phyloP scores from a whole-genome alignment of 92 coral and sea anemone genomes.

The Chrysogorgia sp. region DNA sequence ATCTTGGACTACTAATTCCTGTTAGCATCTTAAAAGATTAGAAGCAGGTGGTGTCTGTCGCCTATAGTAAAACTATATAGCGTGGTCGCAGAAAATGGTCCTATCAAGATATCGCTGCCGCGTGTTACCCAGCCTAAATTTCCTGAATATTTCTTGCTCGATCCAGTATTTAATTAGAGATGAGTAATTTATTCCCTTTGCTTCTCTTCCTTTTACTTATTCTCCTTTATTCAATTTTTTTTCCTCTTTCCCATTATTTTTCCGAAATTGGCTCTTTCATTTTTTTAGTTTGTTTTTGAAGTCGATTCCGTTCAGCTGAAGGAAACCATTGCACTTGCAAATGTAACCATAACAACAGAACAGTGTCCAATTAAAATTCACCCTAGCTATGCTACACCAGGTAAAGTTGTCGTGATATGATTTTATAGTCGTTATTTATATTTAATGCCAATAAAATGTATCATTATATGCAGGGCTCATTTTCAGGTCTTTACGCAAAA shows the following conservation, averaged over 20 bases:
- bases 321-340: conserved; percentile 9
- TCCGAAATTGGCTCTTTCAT: neutral
- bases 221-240: too few species aligned
- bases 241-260: neutral
- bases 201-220: too few species aligned
- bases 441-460: too few species aligned
- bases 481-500: neutral
- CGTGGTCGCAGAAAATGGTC: too few species aligned
- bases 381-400: conserved; percentile 11
- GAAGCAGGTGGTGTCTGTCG: too few species aligned
- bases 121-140: neutral
- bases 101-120: too few species aligned
- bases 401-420: neutral
- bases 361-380: conserved; percentile 1
- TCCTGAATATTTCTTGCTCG: neutral
- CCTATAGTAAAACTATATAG: too few species aligned
- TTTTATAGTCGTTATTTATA: too few species aligned
- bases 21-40: too few species aligned
- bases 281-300: conserved; percentile 30
- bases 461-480: too few species aligned
- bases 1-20: too few species aligned
- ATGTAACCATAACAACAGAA: conserved; percentile 5
- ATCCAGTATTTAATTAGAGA: too few species aligned
- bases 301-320: neutral
- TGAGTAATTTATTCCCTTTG: neutral